Conservation (phyloP, 64 coral and sea anemone genomes). For the Montipora sp. region DNA sequence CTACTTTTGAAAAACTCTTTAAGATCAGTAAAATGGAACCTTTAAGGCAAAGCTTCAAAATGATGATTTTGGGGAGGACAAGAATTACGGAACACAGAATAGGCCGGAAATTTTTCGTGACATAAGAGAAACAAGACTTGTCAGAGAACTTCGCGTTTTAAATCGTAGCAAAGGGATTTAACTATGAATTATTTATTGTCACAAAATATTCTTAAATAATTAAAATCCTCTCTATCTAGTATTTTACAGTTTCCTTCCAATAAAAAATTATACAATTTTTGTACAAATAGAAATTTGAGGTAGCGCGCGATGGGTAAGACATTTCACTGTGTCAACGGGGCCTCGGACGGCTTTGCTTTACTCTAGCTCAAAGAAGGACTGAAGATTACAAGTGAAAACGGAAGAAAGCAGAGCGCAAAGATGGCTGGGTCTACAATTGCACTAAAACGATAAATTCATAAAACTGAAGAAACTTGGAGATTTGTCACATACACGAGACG, state of each 20-base stretch:
- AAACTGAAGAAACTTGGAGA: no score
- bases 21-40: no score
- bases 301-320: background rate
- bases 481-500: no score
- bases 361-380: background rate
- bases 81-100: no score
- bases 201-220: conserved; percentile 32
- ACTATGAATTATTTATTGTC: conserved; percentile 39
- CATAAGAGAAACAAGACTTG: background rate
- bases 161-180: background rate
- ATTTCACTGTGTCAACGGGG: background rate
- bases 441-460: no score
- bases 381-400: background rate
- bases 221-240: conserved; percentile 52
- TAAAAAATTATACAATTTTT: conserved; percentile 45
- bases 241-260: conserved; percentile 21
- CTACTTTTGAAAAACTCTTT: no score
- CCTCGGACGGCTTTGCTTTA: background rate
- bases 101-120: no score
- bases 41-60: no score
- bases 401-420: background rate
- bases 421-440: background rate
- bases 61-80: no score
- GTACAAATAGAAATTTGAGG: conserved; percentile 27
- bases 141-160: background rate